These are phyloP conservation scores for Colius striatus DNA, from an alignment of 2,113 vertebrate genomes.

Conservation along the genomic window DNA sequence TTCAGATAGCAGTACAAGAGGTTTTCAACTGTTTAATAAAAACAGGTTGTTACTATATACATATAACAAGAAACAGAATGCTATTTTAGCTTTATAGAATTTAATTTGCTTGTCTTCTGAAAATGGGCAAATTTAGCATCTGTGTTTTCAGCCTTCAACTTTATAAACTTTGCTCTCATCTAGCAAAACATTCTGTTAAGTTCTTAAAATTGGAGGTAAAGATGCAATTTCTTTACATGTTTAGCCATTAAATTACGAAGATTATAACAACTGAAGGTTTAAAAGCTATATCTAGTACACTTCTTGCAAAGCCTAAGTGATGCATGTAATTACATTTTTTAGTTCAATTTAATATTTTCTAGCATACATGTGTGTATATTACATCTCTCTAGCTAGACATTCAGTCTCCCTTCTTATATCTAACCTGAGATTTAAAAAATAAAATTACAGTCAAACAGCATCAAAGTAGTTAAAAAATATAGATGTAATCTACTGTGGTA, in stretches of 20 bases:
- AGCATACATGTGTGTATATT: not conserved
- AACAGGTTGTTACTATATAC: conserved; percentile 22
- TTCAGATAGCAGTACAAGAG: conserved; percentile 52
- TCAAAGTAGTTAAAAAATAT: not conserved
- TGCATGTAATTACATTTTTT: not conserved
- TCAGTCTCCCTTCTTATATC: not conserved
- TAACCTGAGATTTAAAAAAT: not conserved
- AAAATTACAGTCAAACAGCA: not conserved
- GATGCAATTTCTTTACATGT: conserved; percentile 33
- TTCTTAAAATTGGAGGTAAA: conserved; percentile 29
- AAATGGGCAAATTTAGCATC: conserved; percentile 38
- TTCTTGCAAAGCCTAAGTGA: conserved; percentile 15
- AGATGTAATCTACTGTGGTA: not conserved
- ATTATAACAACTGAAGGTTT: not conserved
- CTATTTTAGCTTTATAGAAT: not conserved
- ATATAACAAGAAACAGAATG: conserved; percentile 41
- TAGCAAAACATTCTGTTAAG: conserved; percentile 44
- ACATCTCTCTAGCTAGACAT: not conserved
- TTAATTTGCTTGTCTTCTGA: conserved; percentile 49
- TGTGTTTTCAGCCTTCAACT: conserved; percentile 49
- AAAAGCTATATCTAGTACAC: not conserved
- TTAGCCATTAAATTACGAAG: conserved; percentile 20
- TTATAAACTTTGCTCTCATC: conserved; percentile 36
- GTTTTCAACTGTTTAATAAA: conserved; percentile 66
- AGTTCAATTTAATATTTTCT: not conserved